Conservation (phyloP, 2,888 invertebrate genomes). For the Ennomos erosarius region DNA sequence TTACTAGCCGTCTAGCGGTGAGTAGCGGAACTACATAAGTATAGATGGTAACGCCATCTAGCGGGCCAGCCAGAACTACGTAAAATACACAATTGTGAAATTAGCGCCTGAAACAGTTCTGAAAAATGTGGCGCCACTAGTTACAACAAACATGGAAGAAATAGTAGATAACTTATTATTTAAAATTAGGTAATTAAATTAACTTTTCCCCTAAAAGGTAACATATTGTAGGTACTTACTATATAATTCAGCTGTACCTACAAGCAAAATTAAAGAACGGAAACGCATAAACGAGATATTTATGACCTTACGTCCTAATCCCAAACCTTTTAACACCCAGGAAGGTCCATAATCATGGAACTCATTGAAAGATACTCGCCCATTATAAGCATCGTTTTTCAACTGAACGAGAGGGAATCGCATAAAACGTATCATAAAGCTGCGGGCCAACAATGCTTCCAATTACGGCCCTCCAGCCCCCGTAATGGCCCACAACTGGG, state of each 20-base stretch:
- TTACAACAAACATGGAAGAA: too few relatives aligned
- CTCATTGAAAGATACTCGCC: conserved; percentile 27
- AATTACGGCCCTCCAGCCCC: conserved; percentile 36
- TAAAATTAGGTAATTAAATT: too few relatives aligned
- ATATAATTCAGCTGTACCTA: too few relatives aligned
- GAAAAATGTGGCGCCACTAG: conserved; percentile 25
- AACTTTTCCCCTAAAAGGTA: too few relatives aligned
- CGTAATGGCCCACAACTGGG: conserved; percentile 28
- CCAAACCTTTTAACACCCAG: conserved; percentile 21
- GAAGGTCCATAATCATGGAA: conserved; percentile 18
- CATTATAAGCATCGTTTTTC: conserved; percentile 31
- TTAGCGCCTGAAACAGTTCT: conserved; percentile 16
- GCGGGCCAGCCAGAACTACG: conserved; percentile 2
- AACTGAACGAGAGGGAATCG: conserved; percentile 41
- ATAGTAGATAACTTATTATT: too few relatives aligned
- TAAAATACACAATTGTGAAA: conserved; percentile 10
- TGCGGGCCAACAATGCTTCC: conserved; percentile 43
- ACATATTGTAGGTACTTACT: too few relatives aligned
- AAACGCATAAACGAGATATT: too few relatives aligned
- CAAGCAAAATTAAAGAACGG: too few relatives aligned
- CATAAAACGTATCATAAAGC: conserved; percentile 54
- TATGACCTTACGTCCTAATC: conserved; percentile 3
- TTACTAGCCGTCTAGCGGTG: conserved; percentile 55
- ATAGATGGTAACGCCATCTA: conserved; percentile 56
- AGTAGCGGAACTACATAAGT: conserved; percentile 51